Conservation (phyloP, 2,113 vertebrate species). For the Dendrocopos noguchii region DNA sequence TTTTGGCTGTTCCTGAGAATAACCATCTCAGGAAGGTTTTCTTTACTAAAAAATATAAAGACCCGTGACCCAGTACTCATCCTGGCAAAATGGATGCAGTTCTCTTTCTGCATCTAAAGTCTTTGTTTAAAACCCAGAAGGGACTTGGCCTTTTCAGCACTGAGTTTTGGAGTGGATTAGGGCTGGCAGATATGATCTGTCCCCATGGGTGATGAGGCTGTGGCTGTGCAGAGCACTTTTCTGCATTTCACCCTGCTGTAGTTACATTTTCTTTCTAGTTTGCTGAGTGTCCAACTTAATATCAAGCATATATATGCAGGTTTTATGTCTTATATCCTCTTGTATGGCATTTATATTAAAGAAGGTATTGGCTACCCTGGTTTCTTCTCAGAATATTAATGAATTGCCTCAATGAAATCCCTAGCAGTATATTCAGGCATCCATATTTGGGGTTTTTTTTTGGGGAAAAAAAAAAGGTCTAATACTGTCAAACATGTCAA, state of each 20-base stretch:
- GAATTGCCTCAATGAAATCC: background rate
- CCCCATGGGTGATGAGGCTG: background rate
- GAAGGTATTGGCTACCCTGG: background rate
- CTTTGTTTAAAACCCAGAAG: constrained; percentile 20
- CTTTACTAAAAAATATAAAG: background rate
- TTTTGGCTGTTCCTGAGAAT: constrained; percentile 8
- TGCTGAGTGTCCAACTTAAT: background rate
- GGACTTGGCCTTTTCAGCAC: constrained; percentile 9
- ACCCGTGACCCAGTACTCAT: background rate
- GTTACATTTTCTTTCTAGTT: background rate
- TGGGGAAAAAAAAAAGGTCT: background rate
- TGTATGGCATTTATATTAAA: background rate
- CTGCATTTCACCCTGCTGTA: background rate
- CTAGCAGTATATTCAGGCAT: background rate
- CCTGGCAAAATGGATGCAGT: background rate
- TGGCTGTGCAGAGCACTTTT: background rate
- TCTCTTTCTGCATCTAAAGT: background rate
- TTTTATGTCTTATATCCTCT: background rate
- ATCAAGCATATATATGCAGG: background rate
- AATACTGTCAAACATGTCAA: background rate
- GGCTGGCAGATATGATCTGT: background rate
- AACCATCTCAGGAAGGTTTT: constrained; percentile 6
- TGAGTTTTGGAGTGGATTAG: constrained; percentile 10
- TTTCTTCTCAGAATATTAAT: background rate
- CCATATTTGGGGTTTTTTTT: background rate